Conservation (phyloP, 2,113 vertebrate genomes). For the Scolopax mira region DNA sequence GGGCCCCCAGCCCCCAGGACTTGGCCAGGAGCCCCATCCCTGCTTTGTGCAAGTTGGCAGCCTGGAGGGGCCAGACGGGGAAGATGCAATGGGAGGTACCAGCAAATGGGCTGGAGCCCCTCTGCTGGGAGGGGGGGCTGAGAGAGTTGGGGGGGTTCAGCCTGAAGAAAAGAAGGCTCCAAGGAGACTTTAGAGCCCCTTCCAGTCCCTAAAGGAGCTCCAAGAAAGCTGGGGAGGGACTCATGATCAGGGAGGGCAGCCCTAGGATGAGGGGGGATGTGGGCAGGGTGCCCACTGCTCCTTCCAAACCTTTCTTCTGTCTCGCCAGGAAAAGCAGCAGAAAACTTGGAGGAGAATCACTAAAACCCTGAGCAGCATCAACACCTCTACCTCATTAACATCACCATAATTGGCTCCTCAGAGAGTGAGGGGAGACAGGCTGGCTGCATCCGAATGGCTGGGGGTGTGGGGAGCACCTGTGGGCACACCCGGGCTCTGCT, state of each 20-base stretch:
- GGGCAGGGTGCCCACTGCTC: neutral
- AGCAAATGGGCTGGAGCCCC: neutral
- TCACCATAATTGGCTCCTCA: slow-evolving; percentile 50
- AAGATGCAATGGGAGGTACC: neutral
- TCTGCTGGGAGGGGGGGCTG: neutral
- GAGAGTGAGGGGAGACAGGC: neutral
- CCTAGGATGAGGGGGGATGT: neutral
- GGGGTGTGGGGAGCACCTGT: neutral
- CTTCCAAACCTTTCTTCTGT: neutral
- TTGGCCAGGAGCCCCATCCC: neutral
- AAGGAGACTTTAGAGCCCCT: neutral
- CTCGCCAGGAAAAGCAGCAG: neutral
- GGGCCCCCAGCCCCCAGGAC: neutral
- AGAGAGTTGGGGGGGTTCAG: neutral
- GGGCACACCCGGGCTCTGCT: neutral
- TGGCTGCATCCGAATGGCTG: neutral
- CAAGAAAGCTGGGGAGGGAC: neutral
- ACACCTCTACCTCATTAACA: slow-evolving; percentile 60
- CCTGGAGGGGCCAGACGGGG: neutral
- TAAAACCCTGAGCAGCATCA: slow-evolving; percentile 33
- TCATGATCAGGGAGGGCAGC: neutral
- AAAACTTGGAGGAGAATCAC: neutral
- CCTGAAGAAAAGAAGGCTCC: neutral
- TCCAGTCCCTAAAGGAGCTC: neutral
- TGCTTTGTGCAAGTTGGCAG: accelerated